Evolutionary conservation across 2,113 vertebrate species (phyloP), one percentile per base, ranked within the genome.

Genomic region (Scophthalmus maximus): DNA sequence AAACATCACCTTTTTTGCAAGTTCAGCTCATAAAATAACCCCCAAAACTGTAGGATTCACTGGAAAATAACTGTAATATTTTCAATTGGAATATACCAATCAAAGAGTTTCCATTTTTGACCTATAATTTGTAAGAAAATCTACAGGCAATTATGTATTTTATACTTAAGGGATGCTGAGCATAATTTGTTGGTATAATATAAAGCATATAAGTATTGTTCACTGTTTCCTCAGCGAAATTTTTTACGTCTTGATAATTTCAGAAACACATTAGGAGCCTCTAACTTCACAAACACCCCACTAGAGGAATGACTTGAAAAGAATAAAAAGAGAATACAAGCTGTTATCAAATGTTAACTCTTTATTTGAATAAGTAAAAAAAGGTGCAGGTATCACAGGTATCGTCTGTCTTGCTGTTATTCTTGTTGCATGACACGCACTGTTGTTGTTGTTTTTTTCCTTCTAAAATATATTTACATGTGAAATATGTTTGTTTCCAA

Each of bases 361-460:
- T 95, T 95, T 95, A 94, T 95, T 95, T 93, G 90, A 93, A 93
- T 90, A 91, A 87, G 93, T 95, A 95, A 89, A 91, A 94, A 94
- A 95, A 93, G 93, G 93, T 94, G 94, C 93, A 92, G 89, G 88
- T 91, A 87, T 92, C 89, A 89, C 93, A 92, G 90, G 86, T 90
- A 68, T 91, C 84, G 74, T 89, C 87, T 78, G 83, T 89, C 86
- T 91, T 87, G 87, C 74, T 81, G 81, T 90, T 78, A 52, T 89
- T 75, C 66, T 86, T 84, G 77, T 78, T 85, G 87, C 81, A 91
- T 91, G 88, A 93, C 91, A 92, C 85, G 51, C 77, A 85, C 78
- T 73, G 49, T 71, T 74, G 12, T 25, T 83, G 38, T 61, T 62
- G 72, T 66, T 61, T 78, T 75, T 85, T 82, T 78, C 78, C 80